Conservation (phyloP, 2,888 invertebrate genomes). For the Synergus umbraculus region DNA sequence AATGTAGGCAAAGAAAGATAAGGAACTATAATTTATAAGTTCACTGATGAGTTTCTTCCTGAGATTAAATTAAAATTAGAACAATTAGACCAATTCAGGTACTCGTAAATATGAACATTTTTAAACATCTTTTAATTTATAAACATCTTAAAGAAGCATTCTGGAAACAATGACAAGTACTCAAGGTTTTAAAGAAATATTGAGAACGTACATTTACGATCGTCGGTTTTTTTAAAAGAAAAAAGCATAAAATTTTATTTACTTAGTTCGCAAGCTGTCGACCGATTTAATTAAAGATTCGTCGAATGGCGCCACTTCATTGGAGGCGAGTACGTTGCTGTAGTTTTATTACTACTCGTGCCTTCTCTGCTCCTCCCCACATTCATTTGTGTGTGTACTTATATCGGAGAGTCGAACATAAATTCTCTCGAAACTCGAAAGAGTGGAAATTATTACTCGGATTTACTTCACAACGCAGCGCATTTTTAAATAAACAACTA, state of each 20-base stretch:
- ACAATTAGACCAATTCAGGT: no score
- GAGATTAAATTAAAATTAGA: background rate
- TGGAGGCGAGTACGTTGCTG: slow-evolving; percentile 35
- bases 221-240: slow-evolving; percentile 7
- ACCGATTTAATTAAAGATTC: slow-evolving; percentile 41
- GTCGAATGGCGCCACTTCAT: slow-evolving; percentile 39
- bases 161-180: background rate
- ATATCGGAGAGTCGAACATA: background rate
- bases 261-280: slow-evolving; percentile 29
- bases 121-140: no score
- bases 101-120: no score
- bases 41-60: no score
- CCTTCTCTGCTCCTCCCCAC: slow-evolving; percentile 16
- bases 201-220: slow-evolving; percentile 15
- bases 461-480: background rate
- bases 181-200: background rate
- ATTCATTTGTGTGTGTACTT: background rate
- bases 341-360: slow-evolving; percentile 36
- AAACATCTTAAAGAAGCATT: no score
- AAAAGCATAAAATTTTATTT: slow-evolving; percentile 35
- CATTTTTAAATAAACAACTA: background rate
- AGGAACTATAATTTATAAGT: no score
- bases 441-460: background rate
- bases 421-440: background rate
- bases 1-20: no score